These are phyloP conservation scores for Botia kubotai DNA, from an alignment of 2,797 vertebrate species.

Conservation along the genomic window DNA sequence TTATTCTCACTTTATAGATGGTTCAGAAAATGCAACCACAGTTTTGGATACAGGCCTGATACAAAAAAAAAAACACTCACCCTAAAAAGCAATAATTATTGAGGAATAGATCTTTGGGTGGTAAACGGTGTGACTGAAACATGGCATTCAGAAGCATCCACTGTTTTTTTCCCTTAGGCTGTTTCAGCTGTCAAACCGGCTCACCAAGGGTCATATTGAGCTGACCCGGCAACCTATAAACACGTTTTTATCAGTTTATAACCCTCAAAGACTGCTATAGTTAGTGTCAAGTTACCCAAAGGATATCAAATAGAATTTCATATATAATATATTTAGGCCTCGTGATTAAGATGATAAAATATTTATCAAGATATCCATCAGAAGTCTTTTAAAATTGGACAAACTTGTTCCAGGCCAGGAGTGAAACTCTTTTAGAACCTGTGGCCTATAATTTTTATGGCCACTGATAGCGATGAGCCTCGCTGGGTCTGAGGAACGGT, in stretches of 20 bases:
- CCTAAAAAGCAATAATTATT: neutral
- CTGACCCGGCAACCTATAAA: conserved; percentile 9
- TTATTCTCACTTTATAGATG: neutral
- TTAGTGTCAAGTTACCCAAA: neutral
- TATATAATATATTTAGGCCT: conserved; percentile 10
- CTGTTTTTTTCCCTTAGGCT: conserved; percentile 26
- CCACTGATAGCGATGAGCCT: neutral
- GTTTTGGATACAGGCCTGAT: conserved; percentile 33
- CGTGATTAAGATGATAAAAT: neutral
- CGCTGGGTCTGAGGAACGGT: neutral
- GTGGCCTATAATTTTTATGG: neutral
- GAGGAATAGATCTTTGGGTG: conserved; percentile 3
- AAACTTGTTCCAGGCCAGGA: neutral
- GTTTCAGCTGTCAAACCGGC: neutral
- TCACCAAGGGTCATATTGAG: neutral
- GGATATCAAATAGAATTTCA: neutral
- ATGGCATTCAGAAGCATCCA: neutral
- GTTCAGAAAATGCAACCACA: conserved; percentile 39
- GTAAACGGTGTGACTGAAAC: neutral
- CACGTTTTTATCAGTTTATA: neutral
- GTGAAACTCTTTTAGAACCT: conserved; percentile 2
- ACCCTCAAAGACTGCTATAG: neutral
- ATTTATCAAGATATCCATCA: neutral
- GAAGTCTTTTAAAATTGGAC: conserved; percentile 9
- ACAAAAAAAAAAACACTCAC: neutral